Conservation (phyloP, 1,140 invertebrate species). For the Tribolium madens region DNA sequence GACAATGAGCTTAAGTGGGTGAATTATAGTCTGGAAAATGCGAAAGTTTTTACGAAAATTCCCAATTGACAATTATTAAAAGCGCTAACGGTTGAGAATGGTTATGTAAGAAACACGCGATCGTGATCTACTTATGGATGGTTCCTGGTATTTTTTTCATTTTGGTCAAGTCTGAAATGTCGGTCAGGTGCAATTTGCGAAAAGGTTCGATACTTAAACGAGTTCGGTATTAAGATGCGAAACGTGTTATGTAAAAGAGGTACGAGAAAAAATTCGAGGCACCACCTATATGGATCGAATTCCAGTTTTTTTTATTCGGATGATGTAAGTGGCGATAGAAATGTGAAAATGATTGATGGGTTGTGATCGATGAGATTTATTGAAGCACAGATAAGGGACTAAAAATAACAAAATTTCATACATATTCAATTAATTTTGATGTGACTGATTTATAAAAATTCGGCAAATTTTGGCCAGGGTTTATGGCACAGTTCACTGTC, state of each 20-base stretch:
- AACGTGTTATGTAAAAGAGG: slow-evolving; percentile 38
- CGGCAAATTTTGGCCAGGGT: no score
- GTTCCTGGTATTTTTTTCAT: slow-evolving; percentile 33
- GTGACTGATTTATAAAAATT: not conserved
- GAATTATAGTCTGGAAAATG: slow-evolving; percentile 13
- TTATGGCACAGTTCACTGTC: no score
- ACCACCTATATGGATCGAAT: slow-evolving; percentile 21
- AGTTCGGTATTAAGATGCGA: slow-evolving; percentile 40
- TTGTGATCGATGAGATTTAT: not conserved
- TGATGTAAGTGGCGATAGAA: slow-evolving; percentile 6
- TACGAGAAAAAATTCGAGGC: slow-evolving; percentile 18
- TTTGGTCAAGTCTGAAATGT: slow-evolving; percentile 14
- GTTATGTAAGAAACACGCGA: slow-evolving; percentile 29
- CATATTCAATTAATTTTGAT: not conserved
- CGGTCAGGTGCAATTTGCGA: slow-evolving; percentile 42
- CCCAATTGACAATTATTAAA: slow-evolving; percentile 14
- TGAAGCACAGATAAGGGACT: not conserved
- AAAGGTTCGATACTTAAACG: slow-evolving; percentile 31
- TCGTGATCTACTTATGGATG: slow-evolving; percentile 6
- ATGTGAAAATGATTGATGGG: slow-evolving; percentile 1
- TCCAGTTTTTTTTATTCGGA: slow-evolving; percentile 22
- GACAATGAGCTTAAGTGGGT: slow-evolving; percentile 26
- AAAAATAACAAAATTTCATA: not conserved
- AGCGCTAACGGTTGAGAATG: slow-evolving; percentile 9
- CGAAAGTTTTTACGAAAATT: slow-evolving; percentile 1